Percentiles rank a stretch among this genome's conserved stretches.
These are phyloP conservation scores for Nannoperca obscura DNA, from an alignment of 2,797 vertebrate genomes.

Conservation along the genomic window DNA sequence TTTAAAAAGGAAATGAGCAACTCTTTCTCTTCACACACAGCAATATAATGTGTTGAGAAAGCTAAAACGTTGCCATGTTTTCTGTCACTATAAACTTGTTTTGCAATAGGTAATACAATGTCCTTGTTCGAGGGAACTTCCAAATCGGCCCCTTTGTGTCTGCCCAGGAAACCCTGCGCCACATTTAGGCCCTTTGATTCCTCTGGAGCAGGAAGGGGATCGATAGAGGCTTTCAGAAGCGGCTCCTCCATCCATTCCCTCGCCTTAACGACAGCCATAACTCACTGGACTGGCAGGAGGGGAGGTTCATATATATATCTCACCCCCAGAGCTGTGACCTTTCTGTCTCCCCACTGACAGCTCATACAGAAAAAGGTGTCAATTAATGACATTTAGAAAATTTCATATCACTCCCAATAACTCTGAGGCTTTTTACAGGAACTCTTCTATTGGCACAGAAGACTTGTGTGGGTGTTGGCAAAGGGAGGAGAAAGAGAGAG, in stretches of 20 bases:
- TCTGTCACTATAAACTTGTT: background rate
- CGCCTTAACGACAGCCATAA: conserved; percentile 87
- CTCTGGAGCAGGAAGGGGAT: conserved; percentile 77
- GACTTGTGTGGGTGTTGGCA: conserved; percentile 58
- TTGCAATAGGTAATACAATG: background rate
- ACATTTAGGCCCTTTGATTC: conserved; percentile 70
- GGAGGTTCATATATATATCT: conserved; percentile 83
- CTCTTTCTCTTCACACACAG: background rate
- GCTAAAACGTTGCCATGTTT: background rate
- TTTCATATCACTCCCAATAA: conserved; percentile 87
- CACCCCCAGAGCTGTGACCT: conserved; percentile 84
- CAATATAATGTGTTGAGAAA: background rate
- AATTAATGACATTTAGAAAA: conserved; percentile 90
- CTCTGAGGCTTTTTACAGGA: conserved; percentile 82
- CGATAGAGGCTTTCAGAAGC: conserved; percentile 84
- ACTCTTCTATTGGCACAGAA: conserved; percentile 71
- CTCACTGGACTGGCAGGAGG: conserved; percentile 78
- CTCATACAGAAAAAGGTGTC: conserved; percentile 86
- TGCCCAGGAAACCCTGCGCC: conserved; percentile 66
- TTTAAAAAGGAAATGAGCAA: background rate
- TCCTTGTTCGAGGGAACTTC: conserved; percentile 27
- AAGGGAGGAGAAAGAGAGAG: conserved; percentile 13
- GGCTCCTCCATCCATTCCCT: conserved; percentile 84
- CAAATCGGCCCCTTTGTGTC: conserved; percentile 50
- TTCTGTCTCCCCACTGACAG: conserved; percentile 85